These are phyloP conservation scores for Perccottus glenii DNA, from an alignment of 2,113 vertebrate genomes.

Conservation along the genomic window DNA sequence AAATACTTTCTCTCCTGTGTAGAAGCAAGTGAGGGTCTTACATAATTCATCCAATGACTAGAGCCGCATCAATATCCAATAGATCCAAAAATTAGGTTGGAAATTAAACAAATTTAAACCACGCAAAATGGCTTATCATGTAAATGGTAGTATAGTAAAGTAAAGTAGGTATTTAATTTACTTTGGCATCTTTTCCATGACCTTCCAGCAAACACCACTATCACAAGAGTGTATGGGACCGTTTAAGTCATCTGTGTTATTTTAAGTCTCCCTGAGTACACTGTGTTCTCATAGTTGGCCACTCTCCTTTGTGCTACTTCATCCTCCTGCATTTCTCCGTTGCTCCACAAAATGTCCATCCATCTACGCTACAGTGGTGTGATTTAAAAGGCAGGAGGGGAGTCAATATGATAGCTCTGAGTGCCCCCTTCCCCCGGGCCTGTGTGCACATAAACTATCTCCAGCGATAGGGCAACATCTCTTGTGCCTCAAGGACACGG, in stretches of 20 bases:
- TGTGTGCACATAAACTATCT: conserved; percentile 44
- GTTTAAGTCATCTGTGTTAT: conserved; percentile 2
- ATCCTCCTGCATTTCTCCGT: conserved; percentile 14
- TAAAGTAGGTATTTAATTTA: too few species aligned
- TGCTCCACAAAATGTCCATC: conserved; percentile 7
- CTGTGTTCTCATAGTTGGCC: conserved; percentile 19
- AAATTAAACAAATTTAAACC: conserved; percentile 30
- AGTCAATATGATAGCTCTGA: conserved; percentile 20
- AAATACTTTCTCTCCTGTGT: conserved; percentile 34
- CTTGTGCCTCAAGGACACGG: conserved; percentile 37
- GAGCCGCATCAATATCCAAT: conserved; percentile 48
- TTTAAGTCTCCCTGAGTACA: background rate
- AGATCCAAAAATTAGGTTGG: conserved; percentile 29
- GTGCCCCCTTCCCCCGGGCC: background rate
- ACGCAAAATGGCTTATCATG: conserved; percentile 19
- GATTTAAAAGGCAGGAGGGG: conserved; percentile 29
- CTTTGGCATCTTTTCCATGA: background rate
- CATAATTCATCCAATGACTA: conserved; percentile 64
- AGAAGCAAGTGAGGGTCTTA: conserved; percentile 50
- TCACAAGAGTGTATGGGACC: background rate
- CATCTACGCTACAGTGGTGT: conserved; percentile 1
- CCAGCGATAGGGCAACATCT: conserved; percentile 37
- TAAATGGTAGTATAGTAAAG: too few species aligned
- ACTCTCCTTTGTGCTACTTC: conserved; percentile 17
- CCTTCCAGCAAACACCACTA: background rate